Evolutionary conservation across 2,113 vertebrate genomes (phyloP), one percentile per base, ranked within the genome.

Genomic region (Notechis scutatus): DNA sequence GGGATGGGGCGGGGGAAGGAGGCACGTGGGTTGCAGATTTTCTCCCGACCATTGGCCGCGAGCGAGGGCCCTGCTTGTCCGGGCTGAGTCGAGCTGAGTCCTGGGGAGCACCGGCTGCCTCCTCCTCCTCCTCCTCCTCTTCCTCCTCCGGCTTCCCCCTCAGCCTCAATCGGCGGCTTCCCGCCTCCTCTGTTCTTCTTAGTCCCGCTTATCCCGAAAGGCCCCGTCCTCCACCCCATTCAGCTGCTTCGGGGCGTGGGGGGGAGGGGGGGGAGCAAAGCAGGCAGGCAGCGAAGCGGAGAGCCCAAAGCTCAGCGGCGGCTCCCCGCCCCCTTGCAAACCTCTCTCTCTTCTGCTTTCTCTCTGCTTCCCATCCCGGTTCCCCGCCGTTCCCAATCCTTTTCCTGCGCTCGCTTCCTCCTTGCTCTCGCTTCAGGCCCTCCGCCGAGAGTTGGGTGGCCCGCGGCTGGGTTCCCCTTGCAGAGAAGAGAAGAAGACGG

Each of bases 391-490:
- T 4, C 69, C 8, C 69, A n/a, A n/a, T 74, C 5, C 23, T 14
- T 39, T 39, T 26, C 91, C 42, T 50, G 23, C 24, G 91, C 54
- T 6, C 5, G 8, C 50, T 50, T 9, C 47, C 47, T 52, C 55
- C 26, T 55, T 74, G 69, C 74, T 45, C 90, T 45, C 9, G 54
- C 14, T 57, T 85, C 54, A 11, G 29, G 42, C 56, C 85, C 9
- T 89, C n/a, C 21, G 55, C 24, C 55, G 93, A 94, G 94, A 90
- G 86, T 91, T 57, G 87, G 90, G 93, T 55, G 34, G 7, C 34
- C 89, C 29, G 15, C 0, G 10, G 39, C 64, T 29, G 42, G 92
- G 45, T 39, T 42, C 56, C 56, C 89, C 20, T 89, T 89, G 64
- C 61, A 45, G 50, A 81, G 61, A 88, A 52, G 57, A 42, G 12